Evolutionary conservation across 2,888 invertebrate genomes (phyloP), one percentile per base, ranked within the genome.

Genomic region (Deilephila porcellus): DNA sequence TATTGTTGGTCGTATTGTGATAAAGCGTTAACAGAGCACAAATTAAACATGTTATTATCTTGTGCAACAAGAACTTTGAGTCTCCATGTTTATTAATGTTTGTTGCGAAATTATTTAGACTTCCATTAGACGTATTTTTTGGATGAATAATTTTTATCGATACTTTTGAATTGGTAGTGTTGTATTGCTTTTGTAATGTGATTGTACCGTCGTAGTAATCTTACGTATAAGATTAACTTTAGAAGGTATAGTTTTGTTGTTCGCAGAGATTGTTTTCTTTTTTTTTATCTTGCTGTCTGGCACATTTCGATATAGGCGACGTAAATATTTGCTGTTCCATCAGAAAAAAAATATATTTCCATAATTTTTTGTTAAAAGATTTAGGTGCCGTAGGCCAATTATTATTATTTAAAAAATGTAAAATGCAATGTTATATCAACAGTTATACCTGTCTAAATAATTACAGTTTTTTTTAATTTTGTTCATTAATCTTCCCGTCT

Each of bases 181-280:
- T 72, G 37, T 76, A 70, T 80, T 79, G 85, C 85, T 84, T 84
- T 83, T 76, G 84, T 84, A 81, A 82, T 83, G 79, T 85, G 87
- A 85, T 83, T 82, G 89, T 91, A 89, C 90, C 90, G 85, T 93
- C 93, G 80, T 84, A 88, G 89, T 93, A 90, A 92, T 94, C 94
- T 94, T 93, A 83, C 74, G 63, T 71, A 82, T 87, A 88, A 94
- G 94, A 94, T 93, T 92, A 91, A 83, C 90, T 91, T 86, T 85
- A 86, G 91, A 94, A 86, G 92, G 91, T 91, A 90, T 87, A 82
- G 87, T 81, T 83, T 82, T 76, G 81, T 73, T 81, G 80, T 80
- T 79, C 77, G 76, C 72, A 77, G 78, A 78, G 73, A 75, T 74
- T 75, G 76, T 73, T 78, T 81, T 71, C 74, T 78, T 74, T 56